Percentiles rank a stretch among this genome's conserved stretches.
These are phyloP conservation scores for Galleria mellonella DNA, from an alignment of 1,140 invertebrate species.

Conservation along the genomic window DNA sequence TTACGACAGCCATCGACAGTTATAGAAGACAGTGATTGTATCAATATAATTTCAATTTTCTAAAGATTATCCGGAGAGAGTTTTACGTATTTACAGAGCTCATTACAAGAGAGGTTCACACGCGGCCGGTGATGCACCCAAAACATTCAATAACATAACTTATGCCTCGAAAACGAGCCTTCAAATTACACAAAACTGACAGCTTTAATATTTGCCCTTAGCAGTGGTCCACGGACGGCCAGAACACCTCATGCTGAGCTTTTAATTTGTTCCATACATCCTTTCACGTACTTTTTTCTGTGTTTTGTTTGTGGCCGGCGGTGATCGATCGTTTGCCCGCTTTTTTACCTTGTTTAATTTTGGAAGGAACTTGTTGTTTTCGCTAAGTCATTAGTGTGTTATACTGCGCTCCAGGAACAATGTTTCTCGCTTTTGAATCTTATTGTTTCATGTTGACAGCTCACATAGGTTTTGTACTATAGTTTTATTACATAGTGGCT, in stretches of 20 bases:
- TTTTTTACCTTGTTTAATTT: conserved; percentile 70
- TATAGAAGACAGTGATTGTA: conserved; percentile 36
- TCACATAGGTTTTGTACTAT: not conserved
- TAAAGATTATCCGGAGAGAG: conserved; percentile 6
- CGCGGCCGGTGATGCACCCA: conserved; percentile 22
- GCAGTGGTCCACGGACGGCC: conserved; percentile 31
- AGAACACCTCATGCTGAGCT: conserved; percentile 63
- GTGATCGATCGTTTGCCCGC: conserved; percentile 62
- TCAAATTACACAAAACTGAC: conserved; percentile 71
- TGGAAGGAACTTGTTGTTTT: conserved; percentile 53
- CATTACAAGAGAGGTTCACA: conserved; percentile 35
- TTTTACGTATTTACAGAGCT: conserved; percentile 27
- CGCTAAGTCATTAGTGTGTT: conserved; percentile 60
- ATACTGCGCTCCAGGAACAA: conserved; percentile 12
- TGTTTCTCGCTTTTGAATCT: conserved; percentile 29
- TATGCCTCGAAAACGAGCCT: conserved; percentile 62
- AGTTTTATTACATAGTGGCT: too few relatives aligned
- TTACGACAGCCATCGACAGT: conserved; percentile 19
- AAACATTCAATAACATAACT: conserved; percentile 66
- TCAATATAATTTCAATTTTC: conserved; percentile 40
- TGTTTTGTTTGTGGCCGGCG: conserved; percentile 54
- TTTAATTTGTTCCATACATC: conserved; percentile 72
- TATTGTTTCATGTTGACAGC: conserved; percentile 37
- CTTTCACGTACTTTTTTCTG: conserved; percentile 62
- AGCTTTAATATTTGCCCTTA: conserved; percentile 70